phyloP scores from a whole-genome alignment of 2,888 invertebrate species.

The Acholoe squamosa region DNA sequence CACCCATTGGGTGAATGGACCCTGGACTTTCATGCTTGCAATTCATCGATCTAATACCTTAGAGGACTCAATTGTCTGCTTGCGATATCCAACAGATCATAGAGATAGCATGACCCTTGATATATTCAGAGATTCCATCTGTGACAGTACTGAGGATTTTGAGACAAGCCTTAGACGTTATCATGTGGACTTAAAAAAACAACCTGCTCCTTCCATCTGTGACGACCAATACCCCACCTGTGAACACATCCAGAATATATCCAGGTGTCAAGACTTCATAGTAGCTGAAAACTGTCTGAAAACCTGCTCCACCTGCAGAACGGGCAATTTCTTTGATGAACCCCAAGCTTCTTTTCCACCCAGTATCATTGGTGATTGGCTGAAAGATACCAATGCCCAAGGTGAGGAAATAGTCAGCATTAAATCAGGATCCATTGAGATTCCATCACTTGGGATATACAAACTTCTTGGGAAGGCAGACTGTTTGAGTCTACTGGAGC shows the following conservation, averaged over 20 bases:
- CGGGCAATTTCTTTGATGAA: not conserved
- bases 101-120: not conserved
- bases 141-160: not conserved
- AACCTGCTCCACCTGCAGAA: not conserved
- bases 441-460: not conserved
- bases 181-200: not conserved
- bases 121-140: not conserved
- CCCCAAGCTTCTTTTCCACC: not conserved
- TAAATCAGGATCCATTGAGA: not conserved
- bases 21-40: not conserved
- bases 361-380: not conserved
- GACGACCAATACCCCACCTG: not conserved
- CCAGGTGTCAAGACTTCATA: not conserved
- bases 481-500: not conserved
- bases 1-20: not conserved
- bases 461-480: not conserved
- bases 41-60: not conserved
- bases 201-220: not conserved
- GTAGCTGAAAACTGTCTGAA: not conserved
- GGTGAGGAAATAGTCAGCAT: not conserved
- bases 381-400: not conserved
- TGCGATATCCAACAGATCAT: not conserved
- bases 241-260: not conserved
- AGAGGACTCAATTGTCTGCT: not conserved
- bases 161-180: not conserved